Evolutionary conservation across 2,113 vertebrate species (phyloP), one percentile per base, ranked within the genome.

Genomic region (Ibidorhyncha struthersii): DNA sequence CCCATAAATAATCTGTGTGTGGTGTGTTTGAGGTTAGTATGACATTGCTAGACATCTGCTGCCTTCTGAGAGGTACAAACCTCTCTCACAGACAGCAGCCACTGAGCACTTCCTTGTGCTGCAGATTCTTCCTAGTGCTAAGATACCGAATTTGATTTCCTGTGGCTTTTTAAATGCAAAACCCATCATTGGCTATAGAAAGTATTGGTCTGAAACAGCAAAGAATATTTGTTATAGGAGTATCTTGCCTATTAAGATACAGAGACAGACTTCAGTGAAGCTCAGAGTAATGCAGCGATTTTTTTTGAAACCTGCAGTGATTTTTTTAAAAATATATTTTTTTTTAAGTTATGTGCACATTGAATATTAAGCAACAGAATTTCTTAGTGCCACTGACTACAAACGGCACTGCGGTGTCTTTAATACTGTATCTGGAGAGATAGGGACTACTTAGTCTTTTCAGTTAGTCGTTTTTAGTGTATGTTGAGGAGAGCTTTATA

Each of bases 1-100:
- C 90, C 92, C 83, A 92, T 97, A 96, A 97, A 96, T 96, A 97
- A 96, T 82, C 52, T 40, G 43, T 79, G 82, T 49, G 56, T 73
- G 93, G 94, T 65, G 40, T 92, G 79, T 89, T 90, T 81, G 89
- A 94, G 88, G 80, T 82, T 89, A 70, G 63, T 25, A 26, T 67
- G 82, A 90, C 85, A 84, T 58, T 69, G 62, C 95, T 86, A 92
- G 74, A 63, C 84, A 85, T 96, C 45, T 58, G 77, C 82, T 45
- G 61, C 62, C 91, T 97, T 82, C 83, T 74, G 82, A 86, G 52
- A 66, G 76, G 29, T 74, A 34, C 89, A 88, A 81, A 58, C 58
- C 21, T 56, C 70, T 82, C 77, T 86, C 40, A 32, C 32, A 76
- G 49, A 82, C 61, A 82, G 55, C 92, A 83, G 53, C 38, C 65